Base-by-base conservation (phyloP, 2,113 vertebrate species). In the Falcunculus frontatus region DNA sequence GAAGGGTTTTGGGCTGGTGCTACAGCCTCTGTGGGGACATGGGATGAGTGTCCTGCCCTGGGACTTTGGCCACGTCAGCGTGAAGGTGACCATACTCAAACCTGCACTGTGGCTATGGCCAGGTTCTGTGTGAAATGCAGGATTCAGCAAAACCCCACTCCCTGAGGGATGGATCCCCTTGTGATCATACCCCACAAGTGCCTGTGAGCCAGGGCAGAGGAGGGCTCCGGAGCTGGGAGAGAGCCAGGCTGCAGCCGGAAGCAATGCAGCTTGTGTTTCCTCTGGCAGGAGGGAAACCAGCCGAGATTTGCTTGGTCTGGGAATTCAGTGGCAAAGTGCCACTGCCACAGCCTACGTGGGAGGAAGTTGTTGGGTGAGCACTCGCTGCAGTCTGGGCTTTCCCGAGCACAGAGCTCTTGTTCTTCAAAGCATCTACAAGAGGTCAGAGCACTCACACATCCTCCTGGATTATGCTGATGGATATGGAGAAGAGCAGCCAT, bases 41-140 rank as follows among this genome's bases (percentile, higher is more conserved):
- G 23, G 74, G 63, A 33, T 35, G 25, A 13, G n/a, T 6, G 9
- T 65, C 3, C 1, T 27, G 42, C 20, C 46, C 53, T 14, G 35
- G 32, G 46, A 5, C n/a, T 90, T 69, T 0, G 22, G 35, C 13
- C 44, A 21, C 60, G 18, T 5, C 16, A 2, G 9, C 0, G 37
- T 9, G 15, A 25, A 11, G 42, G 55, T 13, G 22, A 6, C 37
- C 17, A 7, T 0, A 9, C 4, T 7, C 56, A 21, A 47, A 39
- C 15, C 29, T 32, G 32, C 13, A 6, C 21, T 2, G 7, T 11
- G 23, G 32, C 35, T 1, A 0, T 15, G 32, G 11, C 6, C 41
- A 35, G 41, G 33, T 4, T 65, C 53, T 19, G 3, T 19, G 2
- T 2, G 7, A 57, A 32, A 49, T 9, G 17, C 29, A 80, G 49